These are phyloP conservation scores for Anabas testudineus DNA, from an alignment of 2,797 vertebrate species.

Conservation along the genomic window DNA sequence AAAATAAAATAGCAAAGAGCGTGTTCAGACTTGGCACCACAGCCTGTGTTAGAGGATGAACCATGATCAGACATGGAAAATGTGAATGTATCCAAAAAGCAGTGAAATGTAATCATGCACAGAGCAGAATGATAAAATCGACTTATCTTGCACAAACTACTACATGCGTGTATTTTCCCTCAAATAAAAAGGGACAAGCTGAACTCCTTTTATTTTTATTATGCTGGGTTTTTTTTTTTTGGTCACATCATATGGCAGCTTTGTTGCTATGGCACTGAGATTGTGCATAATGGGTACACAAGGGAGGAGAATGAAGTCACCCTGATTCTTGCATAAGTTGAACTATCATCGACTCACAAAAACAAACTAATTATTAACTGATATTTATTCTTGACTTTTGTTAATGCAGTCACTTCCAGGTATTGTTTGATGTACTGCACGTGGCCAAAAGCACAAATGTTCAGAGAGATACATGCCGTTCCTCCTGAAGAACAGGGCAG, in stretches of 20 bases:
- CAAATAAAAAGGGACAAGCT: neutral
- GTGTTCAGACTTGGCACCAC: too few relatives aligned
- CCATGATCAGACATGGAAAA: too few relatives aligned
- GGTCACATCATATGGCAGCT: slow-evolving; percentile 26
- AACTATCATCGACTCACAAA: slow-evolving; percentile 16
- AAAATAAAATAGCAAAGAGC: too few relatives aligned
- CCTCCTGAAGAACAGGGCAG: slow-evolving; percentile 9
- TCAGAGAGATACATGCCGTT: neutral
- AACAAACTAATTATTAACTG: neutral
- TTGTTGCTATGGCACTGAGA: slow-evolving; percentile 59
- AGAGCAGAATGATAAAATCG: too few relatives aligned
- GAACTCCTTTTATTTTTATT: slow-evolving; percentile 5
- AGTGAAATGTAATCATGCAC: too few relatives aligned
- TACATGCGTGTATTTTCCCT: too few relatives aligned
- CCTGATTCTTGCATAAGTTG: slow-evolving; percentile 7
- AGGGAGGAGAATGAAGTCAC: slow-evolving; percentile 38
- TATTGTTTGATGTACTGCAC: neutral
- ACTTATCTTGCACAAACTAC: too few relatives aligned
- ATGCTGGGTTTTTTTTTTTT: slow-evolving; percentile 12
- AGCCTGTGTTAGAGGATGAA: too few relatives aligned
- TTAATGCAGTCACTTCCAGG: neutral
- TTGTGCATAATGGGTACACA: slow-evolving; percentile 16
- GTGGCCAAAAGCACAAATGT: neutral
- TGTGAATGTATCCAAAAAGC: too few relatives aligned
- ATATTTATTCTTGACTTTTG: neutral